A percentile compares a stretch with the other conserved stretches of the same genome.
phyloP scores from a whole-genome alignment of 92 coral and sea anemone species.

The Epizoanthus illoricatus region DNA sequence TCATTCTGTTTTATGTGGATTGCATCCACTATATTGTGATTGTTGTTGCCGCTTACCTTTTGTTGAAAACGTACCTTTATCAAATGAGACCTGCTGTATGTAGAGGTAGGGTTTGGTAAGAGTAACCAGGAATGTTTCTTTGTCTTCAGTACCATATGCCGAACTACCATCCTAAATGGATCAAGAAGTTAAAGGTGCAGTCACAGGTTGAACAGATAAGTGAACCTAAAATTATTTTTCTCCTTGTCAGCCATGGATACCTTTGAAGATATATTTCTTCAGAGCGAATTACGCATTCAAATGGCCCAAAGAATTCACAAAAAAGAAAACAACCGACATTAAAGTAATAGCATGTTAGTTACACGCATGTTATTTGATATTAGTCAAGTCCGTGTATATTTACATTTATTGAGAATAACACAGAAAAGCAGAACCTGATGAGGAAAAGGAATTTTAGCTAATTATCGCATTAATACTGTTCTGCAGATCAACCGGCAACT shows the following conservation, averaged over 20 bases:
- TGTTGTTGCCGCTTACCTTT: no score
- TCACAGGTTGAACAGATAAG: neutral
- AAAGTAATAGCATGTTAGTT: no score
- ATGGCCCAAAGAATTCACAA: no score
- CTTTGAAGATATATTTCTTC: no score
- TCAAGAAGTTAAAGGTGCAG: neutral
- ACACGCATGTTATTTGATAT: no score
- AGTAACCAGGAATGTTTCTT: constrained; percentile 92
- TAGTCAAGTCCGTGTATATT: no score
- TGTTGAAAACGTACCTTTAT: constrained; percentile 69
- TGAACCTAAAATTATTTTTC: neutral
- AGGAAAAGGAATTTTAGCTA: no score
- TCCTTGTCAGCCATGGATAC: no score
- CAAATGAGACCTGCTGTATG: constrained; percentile 95
- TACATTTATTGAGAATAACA: neutral
- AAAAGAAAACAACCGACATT: no score
- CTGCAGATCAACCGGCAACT: neutral
- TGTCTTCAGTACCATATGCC: constrained; percentile 86
- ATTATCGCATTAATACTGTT: neutral
- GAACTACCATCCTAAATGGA: constrained; percentile 69
- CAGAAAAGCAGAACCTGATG: neutral
- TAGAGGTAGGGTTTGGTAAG: constrained; percentile 87
- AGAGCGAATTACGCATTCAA: no score
- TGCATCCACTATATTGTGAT: neutral
- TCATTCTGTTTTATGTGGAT: neutral